These are phyloP conservation scores for Dolichallabes microphthalmus DNA, from an alignment of 2,113 vertebrate species.

Conservation along the genomic window DNA sequence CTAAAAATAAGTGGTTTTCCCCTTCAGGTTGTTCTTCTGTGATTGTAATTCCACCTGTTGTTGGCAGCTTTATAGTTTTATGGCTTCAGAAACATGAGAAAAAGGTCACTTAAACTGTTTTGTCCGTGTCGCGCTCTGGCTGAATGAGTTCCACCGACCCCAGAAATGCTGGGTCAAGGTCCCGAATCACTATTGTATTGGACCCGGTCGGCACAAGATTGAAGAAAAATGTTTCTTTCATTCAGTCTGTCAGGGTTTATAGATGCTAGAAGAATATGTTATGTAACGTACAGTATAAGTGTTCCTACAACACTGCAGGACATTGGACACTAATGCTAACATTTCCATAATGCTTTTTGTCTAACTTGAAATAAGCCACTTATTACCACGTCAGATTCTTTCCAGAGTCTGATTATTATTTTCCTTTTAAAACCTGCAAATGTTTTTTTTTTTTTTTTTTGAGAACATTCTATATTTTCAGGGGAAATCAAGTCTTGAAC, in stretches of 20 bases:
- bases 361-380: neutral
- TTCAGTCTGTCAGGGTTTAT: neutral
- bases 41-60: neutral
- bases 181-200: neutral
- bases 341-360: neutral
- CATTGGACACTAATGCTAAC: neutral
- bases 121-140: neutral
- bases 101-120: neutral
- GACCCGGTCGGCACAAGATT: neutral
- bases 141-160: neutral
- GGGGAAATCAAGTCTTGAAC: neutral
- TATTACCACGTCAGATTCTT: neutral
- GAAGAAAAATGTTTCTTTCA: neutral
- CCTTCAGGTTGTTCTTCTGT: neutral
- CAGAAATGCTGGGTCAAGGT: neutral
- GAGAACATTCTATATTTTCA: neutral
- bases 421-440: neutral
- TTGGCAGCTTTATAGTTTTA: conserved; percentile 7
- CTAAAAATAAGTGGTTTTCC: neutral
- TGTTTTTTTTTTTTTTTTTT: neutral
- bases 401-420: neutral
- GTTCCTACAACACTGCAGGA: neutral
- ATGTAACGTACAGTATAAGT: too few relatives aligned
- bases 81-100: neutral
- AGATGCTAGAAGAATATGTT: neutral